phyloP scores from a whole-genome alignment of 1,140 invertebrate genomes.

The Drosophila tsacasi region DNA sequence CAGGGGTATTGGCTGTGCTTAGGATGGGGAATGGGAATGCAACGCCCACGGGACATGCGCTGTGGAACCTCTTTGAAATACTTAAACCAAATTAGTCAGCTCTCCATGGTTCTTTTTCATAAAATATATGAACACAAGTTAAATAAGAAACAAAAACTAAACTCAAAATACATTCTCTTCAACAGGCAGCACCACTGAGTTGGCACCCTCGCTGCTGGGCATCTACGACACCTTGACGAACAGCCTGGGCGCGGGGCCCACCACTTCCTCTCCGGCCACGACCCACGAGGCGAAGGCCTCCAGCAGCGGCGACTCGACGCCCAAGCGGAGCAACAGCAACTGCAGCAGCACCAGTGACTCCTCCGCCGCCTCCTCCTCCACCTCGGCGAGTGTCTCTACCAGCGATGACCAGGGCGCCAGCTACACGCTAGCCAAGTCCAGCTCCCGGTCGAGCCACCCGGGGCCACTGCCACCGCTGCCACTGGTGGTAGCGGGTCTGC shows the following conservation, averaged over 20 bases:
- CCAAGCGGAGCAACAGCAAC: slow-evolving; percentile 61
- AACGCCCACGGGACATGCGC: slow-evolving; percentile 32
- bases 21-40: background rate
- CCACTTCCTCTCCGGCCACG: slow-evolving; percentile 18
- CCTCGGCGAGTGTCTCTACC: slow-evolving; percentile 41
- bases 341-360: slow-evolving; percentile 60
- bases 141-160: background rate
- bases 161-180: background rate
- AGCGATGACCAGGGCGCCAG: slow-evolving; percentile 67
- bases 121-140: background rate
- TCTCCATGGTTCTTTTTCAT: background rate
- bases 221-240: slow-evolving; percentile 86
- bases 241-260: slow-evolving; percentile 50
- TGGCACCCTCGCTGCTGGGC: slow-evolving; percentile 87
- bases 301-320: slow-evolving; percentile 63
- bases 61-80: background rate
- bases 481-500: slow-evolving; percentile 62
- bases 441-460: slow-evolving; percentile 21
- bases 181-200: slow-evolving; percentile 87
- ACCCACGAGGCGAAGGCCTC: slow-evolving; percentile 39
- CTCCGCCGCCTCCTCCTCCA: slow-evolving; percentile 38
- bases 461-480: slow-evolving; percentile 29
- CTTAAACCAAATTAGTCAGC: slow-evolving; percentile 23
- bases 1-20: no score
- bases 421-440: slow-evolving; percentile 51